Percentiles rank a stretch among this genome's conserved stretches.
These are phyloP conservation scores for Hydroisotoma schaefferi DNA, from an alignment of 2,888 invertebrate species.

Conservation along the genomic window DNA sequence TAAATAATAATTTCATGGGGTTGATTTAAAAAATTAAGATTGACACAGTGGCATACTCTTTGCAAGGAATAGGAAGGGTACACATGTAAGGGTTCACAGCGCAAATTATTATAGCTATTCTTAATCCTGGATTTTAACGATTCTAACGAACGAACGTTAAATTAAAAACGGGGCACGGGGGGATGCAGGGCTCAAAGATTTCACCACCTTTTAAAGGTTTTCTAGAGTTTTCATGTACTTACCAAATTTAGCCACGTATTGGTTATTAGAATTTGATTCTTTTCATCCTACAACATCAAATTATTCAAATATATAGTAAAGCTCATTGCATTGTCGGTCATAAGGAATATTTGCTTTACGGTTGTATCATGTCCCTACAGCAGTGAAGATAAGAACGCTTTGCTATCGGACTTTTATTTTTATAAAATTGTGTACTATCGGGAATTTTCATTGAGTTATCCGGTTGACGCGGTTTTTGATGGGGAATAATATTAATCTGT, in stretches of 20 bases:
- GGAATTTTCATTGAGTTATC: too few relatives aligned
- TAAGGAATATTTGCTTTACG: too few relatives aligned
- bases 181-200: conserved; percentile 29
- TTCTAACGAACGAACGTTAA: conserved; percentile 16
- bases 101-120: conserved; percentile 4
- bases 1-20: too few relatives aligned
- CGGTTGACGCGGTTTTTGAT: too few relatives aligned
- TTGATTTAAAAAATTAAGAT: too few relatives aligned
- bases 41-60: conserved; percentile 10
- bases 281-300: conserved; percentile 57
- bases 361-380: too few relatives aligned
- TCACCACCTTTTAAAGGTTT: conserved; percentile 41
- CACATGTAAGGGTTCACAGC: conserved; percentile 2
- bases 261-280: conserved; percentile 62
- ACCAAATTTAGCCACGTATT: conserved; percentile 63
- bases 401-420: too few relatives aligned
- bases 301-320: conserved; percentile 7
- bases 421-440: too few relatives aligned
- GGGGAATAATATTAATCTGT: too few relatives aligned
- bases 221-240: conserved; percentile 50
- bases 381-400: too few relatives aligned
- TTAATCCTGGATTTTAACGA: conserved; percentile 9
- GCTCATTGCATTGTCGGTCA: background rate
- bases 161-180: conserved; percentile 3
- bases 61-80: conserved; percentile 4